Percentiles rank a stretch among this genome's conserved stretches.
These are phyloP conservation scores for Lampropteryx suffumata DNA, from an alignment of 2,888 invertebrate genomes.

Conservation along the genomic window DNA sequence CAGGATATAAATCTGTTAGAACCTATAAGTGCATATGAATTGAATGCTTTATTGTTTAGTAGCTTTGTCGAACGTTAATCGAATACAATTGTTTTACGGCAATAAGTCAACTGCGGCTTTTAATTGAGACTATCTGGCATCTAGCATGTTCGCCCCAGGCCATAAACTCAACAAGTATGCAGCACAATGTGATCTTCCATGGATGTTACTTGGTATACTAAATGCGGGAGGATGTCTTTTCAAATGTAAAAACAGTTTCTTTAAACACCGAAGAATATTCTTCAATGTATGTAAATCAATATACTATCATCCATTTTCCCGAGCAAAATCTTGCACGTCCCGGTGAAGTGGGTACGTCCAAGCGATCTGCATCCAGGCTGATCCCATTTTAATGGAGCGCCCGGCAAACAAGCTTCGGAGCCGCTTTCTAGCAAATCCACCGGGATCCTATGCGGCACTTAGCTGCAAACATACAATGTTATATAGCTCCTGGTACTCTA, in stretches of 20 bases:
- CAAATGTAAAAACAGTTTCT: conserved; percentile 6
- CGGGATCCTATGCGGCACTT: conserved; percentile 75
- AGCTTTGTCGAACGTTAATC: conserved; percentile 73
- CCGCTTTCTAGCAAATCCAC: conserved; percentile 79
- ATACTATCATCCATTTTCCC: conserved; percentile 42
- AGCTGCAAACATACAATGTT: conserved; percentile 61
- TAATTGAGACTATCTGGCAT: conserved; percentile 72
- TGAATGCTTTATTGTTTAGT: conserved; percentile 68
- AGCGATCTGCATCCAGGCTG: conserved; percentile 79
- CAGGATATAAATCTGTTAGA: conserved; percentile 37
- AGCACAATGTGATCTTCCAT: conserved; percentile 18
- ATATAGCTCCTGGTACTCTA: conserved; percentile 45
- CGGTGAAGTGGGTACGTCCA: conserved; percentile 57
- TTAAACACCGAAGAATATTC: conserved; percentile 12
- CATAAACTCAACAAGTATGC: conserved; percentile 36
- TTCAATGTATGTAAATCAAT: conserved; percentile 30
- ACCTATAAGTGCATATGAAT: conserved; percentile 39
- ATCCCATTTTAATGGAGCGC: conserved; percentile 83
- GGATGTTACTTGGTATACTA: neutral
- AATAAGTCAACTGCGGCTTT: conserved; percentile 70
- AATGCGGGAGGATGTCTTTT: neutral
- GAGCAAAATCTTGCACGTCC: conserved; percentile 46
- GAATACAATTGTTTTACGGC: conserved; percentile 76
- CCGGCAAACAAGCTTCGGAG: conserved; percentile 79
- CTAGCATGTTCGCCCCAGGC: conserved; percentile 55